These are phyloP conservation scores for Lepidurus couesii DNA, from an alignment of 1,140 invertebrate species.

Conservation along the genomic window DNA sequence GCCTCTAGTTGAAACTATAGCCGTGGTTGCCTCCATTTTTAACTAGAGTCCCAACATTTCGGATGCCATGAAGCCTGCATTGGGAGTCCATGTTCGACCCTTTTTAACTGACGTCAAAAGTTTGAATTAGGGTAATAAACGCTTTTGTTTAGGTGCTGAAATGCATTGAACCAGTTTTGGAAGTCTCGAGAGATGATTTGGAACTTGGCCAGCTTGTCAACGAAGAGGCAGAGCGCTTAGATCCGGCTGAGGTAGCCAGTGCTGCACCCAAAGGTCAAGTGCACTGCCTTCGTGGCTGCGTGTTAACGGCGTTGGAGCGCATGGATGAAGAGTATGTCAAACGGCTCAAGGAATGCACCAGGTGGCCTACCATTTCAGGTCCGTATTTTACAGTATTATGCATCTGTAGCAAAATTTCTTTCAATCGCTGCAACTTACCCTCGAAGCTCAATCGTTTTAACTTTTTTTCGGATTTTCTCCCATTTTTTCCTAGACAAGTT, in stretches of 20 bases:
- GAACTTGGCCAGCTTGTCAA: constrained; percentile 50
- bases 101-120: not conserved
- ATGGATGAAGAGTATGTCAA: constrained; percentile 96
- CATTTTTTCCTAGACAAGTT: too few relatives aligned
- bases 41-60: constrained; percentile 98
- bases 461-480: too few relatives aligned
- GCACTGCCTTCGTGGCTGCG: constrained; percentile 75
- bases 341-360: constrained; percentile 88
- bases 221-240: constrained; percentile 56
- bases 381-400: too few relatives aligned
- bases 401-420: too few relatives aligned
- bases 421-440: too few relatives aligned
- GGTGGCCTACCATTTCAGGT: too few relatives aligned
- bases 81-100: constrained; percentile 62
- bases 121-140: not conserved
- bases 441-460: too few relatives aligned
- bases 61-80: constrained; percentile 91
- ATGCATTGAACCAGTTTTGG: too few relatives aligned
- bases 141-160: constrained; percentile 39
- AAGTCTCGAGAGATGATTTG: constrained; percentile 44
- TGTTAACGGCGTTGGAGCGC: constrained; percentile 84
- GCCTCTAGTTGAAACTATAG: constrained; percentile 90
- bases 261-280: constrained; percentile 21
- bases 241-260: constrained; percentile 37
- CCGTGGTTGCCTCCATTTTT: constrained; percentile 90